A percentile compares a stretch with the other conserved stretches of the same genome.
Evolutionary conservation across 2,113 vertebrate genomes (phyloP).

Genomic region (Periophthalmodon schlosseri): DNA sequence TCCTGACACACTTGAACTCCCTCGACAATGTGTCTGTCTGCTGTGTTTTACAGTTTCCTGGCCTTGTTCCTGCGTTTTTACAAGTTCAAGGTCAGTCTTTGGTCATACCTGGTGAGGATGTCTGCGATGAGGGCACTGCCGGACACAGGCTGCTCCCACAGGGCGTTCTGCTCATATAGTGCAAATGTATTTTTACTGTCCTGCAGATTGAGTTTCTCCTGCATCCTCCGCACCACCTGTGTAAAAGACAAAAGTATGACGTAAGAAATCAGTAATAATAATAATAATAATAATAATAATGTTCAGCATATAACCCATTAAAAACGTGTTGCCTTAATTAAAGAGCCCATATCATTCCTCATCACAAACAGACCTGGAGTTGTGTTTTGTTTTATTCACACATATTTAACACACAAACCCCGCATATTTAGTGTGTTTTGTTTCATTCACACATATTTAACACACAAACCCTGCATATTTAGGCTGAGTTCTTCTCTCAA

Average conservation of each 20-base stretch:
- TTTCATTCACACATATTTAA: too few species aligned
- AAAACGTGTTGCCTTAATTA: too few species aligned
- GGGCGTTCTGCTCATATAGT: slow-evolving; percentile 86
- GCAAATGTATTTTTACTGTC: slow-evolving; percentile 89
- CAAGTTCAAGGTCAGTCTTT: slow-evolving; percentile 56
- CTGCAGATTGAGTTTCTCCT: slow-evolving; percentile 86
- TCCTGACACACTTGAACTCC: slow-evolving; percentile 23
- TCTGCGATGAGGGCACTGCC: slow-evolving; percentile 87
- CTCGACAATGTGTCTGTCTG: slow-evolving; percentile 27
- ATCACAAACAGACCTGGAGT: too few species aligned
- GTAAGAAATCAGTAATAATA: neutral
- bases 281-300: neutral
- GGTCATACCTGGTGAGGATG: slow-evolving; percentile 92
- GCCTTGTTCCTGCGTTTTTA: slow-evolving; percentile 21
- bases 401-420: too few species aligned
- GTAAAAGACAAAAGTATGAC: neutral
- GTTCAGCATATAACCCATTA: neutral
- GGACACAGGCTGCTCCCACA: slow-evolving; percentile 85
- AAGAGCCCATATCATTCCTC: too few species aligned
- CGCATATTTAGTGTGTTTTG: too few species aligned
- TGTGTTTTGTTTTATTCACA: too few species aligned
- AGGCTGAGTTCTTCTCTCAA: too few species aligned
- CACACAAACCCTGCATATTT: too few species aligned
- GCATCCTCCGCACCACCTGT: slow-evolving; percentile 88
- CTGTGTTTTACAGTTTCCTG: slow-evolving; percentile 30